These are phyloP conservation scores for Enteromius treurensis DNA, from an alignment of 2,797 vertebrate species.

Conservation along the genomic window DNA sequence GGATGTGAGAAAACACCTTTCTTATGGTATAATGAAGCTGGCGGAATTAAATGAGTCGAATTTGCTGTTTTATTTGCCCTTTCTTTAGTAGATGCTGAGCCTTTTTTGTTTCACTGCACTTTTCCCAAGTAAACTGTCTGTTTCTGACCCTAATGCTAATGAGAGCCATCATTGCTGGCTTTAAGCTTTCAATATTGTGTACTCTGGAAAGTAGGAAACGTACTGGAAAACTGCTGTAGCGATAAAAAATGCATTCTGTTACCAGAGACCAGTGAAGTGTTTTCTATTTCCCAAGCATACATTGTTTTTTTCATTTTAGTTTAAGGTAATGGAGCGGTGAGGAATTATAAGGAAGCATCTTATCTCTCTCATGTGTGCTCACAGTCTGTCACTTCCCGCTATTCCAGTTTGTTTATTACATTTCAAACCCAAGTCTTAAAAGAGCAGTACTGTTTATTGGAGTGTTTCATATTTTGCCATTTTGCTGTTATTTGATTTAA, in stretches of 20 bases:
- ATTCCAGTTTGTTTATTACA: conserved; percentile 14
- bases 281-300: not conserved
- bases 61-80: conserved; percentile 31
- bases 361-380: not conserved
- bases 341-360: not conserved
- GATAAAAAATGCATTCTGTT: not conserved
- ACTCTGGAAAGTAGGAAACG: not conserved
- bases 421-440: not conserved
- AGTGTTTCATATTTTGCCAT: not conserved
- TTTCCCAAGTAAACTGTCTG: not conserved
- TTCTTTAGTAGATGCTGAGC: conserved; percentile 11
- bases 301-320: not conserved
- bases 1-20: not conserved
- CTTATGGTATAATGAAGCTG: not conserved
- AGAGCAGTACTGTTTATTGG: conserved; percentile 3
- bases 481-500: conserved; percentile 22
- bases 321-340: not conserved
- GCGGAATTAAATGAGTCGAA: not conserved
- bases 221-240: not conserved
- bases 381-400: conserved; percentile 8
- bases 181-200: not conserved
- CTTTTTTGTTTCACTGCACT: not conserved
- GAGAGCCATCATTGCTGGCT: not conserved
- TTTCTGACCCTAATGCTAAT: not conserved
- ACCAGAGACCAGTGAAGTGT: conserved; percentile 5